Evolutionary conservation across 1,140 invertebrate species (phyloP).

Genomic region (Armadillidium nasatum): DNA sequence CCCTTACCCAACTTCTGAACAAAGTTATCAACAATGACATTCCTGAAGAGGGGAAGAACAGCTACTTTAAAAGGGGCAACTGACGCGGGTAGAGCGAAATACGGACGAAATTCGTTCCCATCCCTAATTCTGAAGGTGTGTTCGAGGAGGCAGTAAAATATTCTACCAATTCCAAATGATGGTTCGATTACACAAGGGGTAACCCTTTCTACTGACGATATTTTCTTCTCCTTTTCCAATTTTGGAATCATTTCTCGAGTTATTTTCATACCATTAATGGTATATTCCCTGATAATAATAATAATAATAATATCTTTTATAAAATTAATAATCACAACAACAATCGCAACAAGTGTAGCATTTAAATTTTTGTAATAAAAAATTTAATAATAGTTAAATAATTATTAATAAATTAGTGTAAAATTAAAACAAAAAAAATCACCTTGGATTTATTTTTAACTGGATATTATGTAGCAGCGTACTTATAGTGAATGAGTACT

Average conservation of each 20-base stretch:
- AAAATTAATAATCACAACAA: too few species aligned
- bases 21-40: slow-evolving; percentile 80
- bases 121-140: slow-evolving; percentile 71
- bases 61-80: slow-evolving; percentile 96
- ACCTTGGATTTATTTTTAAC: too few species aligned
- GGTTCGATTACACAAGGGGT: slow-evolving; percentile 97
- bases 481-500: too few species aligned
- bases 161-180: slow-evolving; percentile 94
- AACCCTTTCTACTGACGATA: slow-evolving; percentile 93
- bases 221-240: slow-evolving; percentile 81
- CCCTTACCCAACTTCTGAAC: slow-evolving; percentile 72
- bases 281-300: too few species aligned
- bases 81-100: slow-evolving; percentile 78
- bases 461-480: too few species aligned
- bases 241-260: slow-evolving; percentile 52
- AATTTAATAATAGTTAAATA: too few species aligned
- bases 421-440: too few species aligned
- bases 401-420: too few species aligned
- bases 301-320: too few species aligned
- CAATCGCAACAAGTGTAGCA: too few species aligned
- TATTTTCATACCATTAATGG: slow-evolving; percentile 49
- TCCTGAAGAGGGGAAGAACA: slow-evolving; percentile 82
- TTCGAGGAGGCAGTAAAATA: slow-evolving; percentile 94
- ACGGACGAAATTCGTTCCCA: slow-evolving; percentile 51
- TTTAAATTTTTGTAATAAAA: too few species aligned